Conservation (phyloP, 2,113 vertebrate genomes). For the Glareola pratincola region DNA sequence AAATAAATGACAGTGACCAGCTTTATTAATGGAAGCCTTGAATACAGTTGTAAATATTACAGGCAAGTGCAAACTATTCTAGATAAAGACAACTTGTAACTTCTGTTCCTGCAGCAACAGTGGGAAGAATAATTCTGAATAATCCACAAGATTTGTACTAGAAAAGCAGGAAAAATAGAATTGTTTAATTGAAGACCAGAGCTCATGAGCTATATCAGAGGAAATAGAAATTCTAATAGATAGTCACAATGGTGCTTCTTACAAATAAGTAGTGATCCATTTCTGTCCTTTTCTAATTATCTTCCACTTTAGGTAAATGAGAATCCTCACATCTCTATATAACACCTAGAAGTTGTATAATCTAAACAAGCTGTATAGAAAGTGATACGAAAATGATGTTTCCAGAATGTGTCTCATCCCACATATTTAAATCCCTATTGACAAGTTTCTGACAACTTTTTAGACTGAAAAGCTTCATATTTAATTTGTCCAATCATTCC, state of each 20-base stretch:
- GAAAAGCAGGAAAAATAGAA: background rate
- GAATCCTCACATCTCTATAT: constrained; percentile 20
- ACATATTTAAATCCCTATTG: constrained; percentile 39
- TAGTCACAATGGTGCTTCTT: background rate
- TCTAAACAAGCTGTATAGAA: background rate
- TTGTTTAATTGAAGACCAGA: background rate
- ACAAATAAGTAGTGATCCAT: background rate
- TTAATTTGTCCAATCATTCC: background rate
- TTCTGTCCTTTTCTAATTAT: background rate
- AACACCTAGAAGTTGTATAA: constrained; percentile 8
- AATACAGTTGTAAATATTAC: background rate
- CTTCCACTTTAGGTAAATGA: background rate
- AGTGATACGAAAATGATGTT: background rate
- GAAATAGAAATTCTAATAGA: background rate
- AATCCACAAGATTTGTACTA: background rate
- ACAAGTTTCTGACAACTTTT: constrained; percentile 33
- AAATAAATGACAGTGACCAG: background rate
- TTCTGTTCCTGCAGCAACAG: background rate
- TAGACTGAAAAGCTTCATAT: background rate
- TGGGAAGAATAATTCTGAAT: background rate
- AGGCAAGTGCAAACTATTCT: background rate
- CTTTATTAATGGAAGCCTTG: background rate
- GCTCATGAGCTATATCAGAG: background rate
- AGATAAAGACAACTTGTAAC: background rate
- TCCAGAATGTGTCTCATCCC: constrained; percentile 25